These are phyloP conservation scores for Malaclemys terrapin DNA, from an alignment of 2,113 vertebrate species.

Conservation along the genomic window DNA sequence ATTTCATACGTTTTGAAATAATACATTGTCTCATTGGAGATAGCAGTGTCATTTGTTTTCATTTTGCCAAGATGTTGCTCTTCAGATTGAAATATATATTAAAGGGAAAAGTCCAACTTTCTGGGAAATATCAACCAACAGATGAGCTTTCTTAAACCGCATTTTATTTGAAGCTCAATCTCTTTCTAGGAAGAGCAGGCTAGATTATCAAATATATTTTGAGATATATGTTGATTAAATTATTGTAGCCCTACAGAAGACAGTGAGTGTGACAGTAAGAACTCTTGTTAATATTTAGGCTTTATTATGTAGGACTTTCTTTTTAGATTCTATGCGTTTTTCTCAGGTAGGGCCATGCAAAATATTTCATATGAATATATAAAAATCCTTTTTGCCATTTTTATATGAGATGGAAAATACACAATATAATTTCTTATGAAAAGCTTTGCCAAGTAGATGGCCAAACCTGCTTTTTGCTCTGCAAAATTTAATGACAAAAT, in stretches of 20 bases:
- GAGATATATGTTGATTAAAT: slow-evolving; percentile 62
- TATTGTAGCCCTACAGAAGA: slow-evolving; percentile 35
- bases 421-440: neutral
- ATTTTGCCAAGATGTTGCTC: slow-evolving; percentile 71
- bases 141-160: slow-evolving; percentile 68
- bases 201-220: slow-evolving; percentile 62
- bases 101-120: slow-evolving; percentile 72
- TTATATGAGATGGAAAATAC: neutral
- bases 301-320: slow-evolving; percentile 59
- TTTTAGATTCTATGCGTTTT: slow-evolving; percentile 53
- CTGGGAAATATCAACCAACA: slow-evolving; percentile 51
- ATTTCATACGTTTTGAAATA: slow-evolving; percentile 80
- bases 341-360: slow-evolving; percentile 26
- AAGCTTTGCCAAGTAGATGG: neutral
- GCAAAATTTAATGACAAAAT: neutral
- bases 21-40: slow-evolving; percentile 75
- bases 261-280: neutral
- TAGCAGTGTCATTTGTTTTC: slow-evolving; percentile 80
- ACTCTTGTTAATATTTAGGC: slow-evolving; percentile 42
- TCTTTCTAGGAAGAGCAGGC: slow-evolving; percentile 23
- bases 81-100: slow-evolving; percentile 82
- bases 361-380: slow-evolving; percentile 9
- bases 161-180: slow-evolving; percentile 57
- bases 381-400: slow-evolving; percentile 7
- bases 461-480: slow-evolving; percentile 1